Base-by-base conservation (phyloP, 2,797 vertebrate species). In the Momotus momota region DNA sequence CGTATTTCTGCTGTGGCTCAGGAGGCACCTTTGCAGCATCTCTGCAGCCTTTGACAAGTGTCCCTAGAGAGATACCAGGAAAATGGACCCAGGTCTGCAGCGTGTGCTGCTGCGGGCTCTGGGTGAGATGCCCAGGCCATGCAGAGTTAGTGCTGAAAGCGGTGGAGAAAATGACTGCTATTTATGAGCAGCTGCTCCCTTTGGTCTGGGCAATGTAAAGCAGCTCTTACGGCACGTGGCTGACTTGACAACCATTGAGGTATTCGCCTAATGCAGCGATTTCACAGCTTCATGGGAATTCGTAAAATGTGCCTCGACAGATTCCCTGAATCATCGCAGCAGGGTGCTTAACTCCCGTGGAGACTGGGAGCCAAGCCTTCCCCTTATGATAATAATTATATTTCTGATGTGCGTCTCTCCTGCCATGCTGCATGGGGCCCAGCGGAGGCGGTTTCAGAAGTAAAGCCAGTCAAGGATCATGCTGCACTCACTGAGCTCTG, bases 381-480 rank as follows among this genome's bases (percentile, higher is more conserved):
- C 86, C 62, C 33, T 71, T 7, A 15, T 79, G 41, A 10, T 12
- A 23, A 51, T 7, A 22, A 57, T 5, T 64, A 67, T 55, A n/a
- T 60, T 66, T 73, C 43, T 19, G 29, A 65, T 65, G 54, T 11
- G 2, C 14, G 64, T 46, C 43, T 60, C 67, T 81, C n/a, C 75
- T n/a, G 41, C 77, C 45, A 10, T 0, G 0, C 79, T 25, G n/a
- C 29, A 2, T 1, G 2, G 51, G 43, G 38, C 33, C 25, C 3
- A 14, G 64, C 4, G 0, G 20, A 54, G 85, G 33, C 0, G 0
- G 9, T 4, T 40, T 18, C 2, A 0, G 6, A 38, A 62, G 43
- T 1, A 2, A 7, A 10, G 26, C 12, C 31, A 31, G 38, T 1
- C 1, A 31, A 62, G 64, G 61, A 35, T 14, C 0, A 0, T 2